Percentiles rank a stretch among this genome's conserved stretches.
Evolutionary conservation across 2,888 invertebrate genomes (phyloP).

Genomic region (Thecophora atra): DNA sequence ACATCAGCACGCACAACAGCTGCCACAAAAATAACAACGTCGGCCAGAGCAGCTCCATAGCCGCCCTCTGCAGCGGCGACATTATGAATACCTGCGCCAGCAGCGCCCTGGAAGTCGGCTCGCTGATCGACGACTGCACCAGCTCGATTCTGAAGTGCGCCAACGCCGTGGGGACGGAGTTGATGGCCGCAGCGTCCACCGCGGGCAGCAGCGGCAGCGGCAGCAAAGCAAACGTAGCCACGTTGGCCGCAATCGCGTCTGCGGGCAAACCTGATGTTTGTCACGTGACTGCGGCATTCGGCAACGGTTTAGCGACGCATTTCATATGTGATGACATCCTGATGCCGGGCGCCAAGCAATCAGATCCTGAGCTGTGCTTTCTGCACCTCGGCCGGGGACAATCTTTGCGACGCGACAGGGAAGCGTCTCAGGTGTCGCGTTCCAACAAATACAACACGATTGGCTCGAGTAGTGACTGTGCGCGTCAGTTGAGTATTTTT

Average conservation of each 20-base stretch:
- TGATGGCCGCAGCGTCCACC: constrained; percentile 44
- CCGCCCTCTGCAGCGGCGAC: constrained; percentile 55
- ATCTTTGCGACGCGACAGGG: neutral
- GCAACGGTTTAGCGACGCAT: constrained; percentile 48
- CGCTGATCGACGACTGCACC: constrained; percentile 62
- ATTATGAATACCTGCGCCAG: constrained; percentile 56
- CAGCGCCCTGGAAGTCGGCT: constrained; percentile 50
- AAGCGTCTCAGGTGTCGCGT: constrained; percentile 34
- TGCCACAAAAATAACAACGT: constrained; percentile 42
- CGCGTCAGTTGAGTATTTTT: constrained; percentile 50
- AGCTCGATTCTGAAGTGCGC: constrained; percentile 64
- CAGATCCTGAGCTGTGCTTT: constrained; percentile 58
- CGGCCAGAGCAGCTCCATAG: constrained; percentile 48
- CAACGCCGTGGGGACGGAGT: constrained; percentile 52
- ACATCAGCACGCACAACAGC: constrained; percentile 38
- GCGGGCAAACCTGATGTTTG: constrained; percentile 54
- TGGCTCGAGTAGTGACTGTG: constrained; percentile 64
- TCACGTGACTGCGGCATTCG: constrained; percentile 47
- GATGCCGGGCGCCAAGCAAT: constrained; percentile 56
- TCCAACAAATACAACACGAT: constrained; percentile 64
- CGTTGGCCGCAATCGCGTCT: constrained; percentile 45
- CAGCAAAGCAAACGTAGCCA: constrained; percentile 39
- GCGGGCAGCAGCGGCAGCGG: constrained; percentile 37
- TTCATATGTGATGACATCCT: constrained; percentile 56
- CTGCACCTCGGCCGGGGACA: constrained; percentile 43